Base-by-base conservation (phyloP, 2,888 invertebrate species). In the Chrysina gloriosa region DNA sequence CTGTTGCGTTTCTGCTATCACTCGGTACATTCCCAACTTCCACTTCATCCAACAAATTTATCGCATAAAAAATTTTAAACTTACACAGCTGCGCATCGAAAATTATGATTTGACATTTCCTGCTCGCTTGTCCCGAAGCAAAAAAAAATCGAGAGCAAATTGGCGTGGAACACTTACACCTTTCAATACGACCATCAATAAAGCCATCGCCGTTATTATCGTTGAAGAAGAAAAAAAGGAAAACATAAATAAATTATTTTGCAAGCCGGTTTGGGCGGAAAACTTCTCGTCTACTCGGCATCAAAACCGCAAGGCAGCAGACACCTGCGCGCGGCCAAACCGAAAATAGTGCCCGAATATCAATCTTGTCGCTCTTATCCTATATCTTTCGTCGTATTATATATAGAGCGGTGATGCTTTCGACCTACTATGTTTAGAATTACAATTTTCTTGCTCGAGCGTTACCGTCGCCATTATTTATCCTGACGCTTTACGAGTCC, bases 371-470 rank as follows among this genome's bases (percentile, higher is more conserved):
- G 21, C n/a, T 21, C 23, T 47, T 23, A 47, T 21, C 21, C 47
- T 47, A 47, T 47, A 23, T 47, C 47, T 21, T 47, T 47, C 47
- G 47, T 47, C 47, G 47, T 6, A n/a, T 19, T 54, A 29, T 54
- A 31, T 29, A 54, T 19, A 54, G 54, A 31, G 3, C 48, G 23
- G 23, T 23, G 48, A 48, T 48, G 48, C 21, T 34, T 34, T 34
- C 31, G 9, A 6, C 19, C 34, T 34, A 21, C 54, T 54, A 54
- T 54, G 54, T 54, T 54, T 54, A 54, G 54, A 54, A 54, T 54
- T 54, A 54, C 34, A 31, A 29, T 52, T 52, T 54, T 31, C 29
- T 29, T 52, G 29, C 31, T 31, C 16, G 25, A 34, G 1, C 54
- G 31, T 31, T 14, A n/a, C 54, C 16, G 31, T 31, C 54, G n/a